Percentiles rank a stretch among this genome's conserved stretches.
These are phyloP conservation scores for Empidonax traillii DNA, from an alignment of 2,113 vertebrate genomes.

Conservation along the genomic window DNA sequence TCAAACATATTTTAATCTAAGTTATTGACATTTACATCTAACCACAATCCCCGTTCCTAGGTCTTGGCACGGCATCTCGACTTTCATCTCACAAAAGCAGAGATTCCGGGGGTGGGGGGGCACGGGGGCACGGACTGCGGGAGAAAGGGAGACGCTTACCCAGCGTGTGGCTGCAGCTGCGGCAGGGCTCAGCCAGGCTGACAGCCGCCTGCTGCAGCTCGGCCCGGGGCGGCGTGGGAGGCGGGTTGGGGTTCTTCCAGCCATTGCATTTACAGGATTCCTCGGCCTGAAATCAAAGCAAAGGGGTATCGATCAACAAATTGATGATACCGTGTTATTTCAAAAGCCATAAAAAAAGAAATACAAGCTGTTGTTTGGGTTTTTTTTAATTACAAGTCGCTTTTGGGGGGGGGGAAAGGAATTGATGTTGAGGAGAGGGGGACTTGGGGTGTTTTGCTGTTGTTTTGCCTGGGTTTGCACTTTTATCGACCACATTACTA, in stretches of 20 bases:
- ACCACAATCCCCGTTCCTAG: fast-evolving
- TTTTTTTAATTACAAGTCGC: background rate
- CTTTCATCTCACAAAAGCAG: fast-evolving
- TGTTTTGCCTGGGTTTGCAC: background rate
- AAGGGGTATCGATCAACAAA: background rate
- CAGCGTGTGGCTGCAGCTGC: slow-evolving; percentile 92
- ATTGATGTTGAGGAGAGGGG: no score
- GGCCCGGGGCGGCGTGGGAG: slow-evolving; percentile 90
- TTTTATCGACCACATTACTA: background rate
- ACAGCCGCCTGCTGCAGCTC: slow-evolving; percentile 85
- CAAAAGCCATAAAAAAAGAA: background rate
- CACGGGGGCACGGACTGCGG: fast-evolving
- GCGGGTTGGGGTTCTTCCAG: slow-evolving; percentile 97
- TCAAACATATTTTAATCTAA: background rate
- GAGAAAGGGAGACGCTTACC: slow-evolving; percentile 71
- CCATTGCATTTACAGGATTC: slow-evolving; percentile 98
- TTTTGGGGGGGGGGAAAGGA: background rate
- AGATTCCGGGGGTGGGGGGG: no score
- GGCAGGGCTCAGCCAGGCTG: slow-evolving; percentile 90
- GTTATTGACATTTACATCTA: background rate
- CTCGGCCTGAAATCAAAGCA: slow-evolving; percentile 83
- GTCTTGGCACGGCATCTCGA: fast-evolving
- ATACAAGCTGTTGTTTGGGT: background rate
- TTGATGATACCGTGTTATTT: fast-evolving
- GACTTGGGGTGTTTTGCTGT: background rate